phyloP scores from a whole-genome alignment of 2,797 vertebrate species.

The Bucorvus abyssinicus region DNA sequence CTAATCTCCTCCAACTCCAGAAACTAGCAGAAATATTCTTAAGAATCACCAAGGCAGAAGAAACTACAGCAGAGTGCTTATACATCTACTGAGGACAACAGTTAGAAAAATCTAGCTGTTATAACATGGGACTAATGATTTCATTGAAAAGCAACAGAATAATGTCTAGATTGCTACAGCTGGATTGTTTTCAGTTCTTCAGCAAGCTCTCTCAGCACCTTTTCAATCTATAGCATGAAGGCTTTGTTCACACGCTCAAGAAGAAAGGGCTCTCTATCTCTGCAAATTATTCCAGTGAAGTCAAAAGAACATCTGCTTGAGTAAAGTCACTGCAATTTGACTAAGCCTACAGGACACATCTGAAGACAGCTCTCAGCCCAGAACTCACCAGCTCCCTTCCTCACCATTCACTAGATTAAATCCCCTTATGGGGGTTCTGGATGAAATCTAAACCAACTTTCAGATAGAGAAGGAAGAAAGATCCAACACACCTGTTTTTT shows the following conservation, averaged over 20 bases:
- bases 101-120: background rate
- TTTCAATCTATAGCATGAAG: background rate
- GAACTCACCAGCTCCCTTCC: background rate
- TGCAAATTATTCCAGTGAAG: background rate
- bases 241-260: background rate
- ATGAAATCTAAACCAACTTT: background rate
- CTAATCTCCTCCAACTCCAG: background rate
- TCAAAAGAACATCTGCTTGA: background rate
- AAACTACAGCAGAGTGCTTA: background rate
- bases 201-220: background rate
- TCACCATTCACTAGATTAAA: background rate
- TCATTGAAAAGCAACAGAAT: background rate
- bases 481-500: constrained; percentile 72
- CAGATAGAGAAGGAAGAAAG: background rate
- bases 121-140: background rate
- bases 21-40: background rate
- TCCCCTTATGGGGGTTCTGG: background rate
- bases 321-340: background rate
- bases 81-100: background rate
- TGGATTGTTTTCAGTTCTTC: background rate
- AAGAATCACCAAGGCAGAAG: background rate
- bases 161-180: background rate
- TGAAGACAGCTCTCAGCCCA: background rate
- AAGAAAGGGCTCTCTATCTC: background rate
- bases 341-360: background rate